Conservation (phyloP, 2,113 vertebrate species). For the Poeciliopsis turrubarensis region DNA sequence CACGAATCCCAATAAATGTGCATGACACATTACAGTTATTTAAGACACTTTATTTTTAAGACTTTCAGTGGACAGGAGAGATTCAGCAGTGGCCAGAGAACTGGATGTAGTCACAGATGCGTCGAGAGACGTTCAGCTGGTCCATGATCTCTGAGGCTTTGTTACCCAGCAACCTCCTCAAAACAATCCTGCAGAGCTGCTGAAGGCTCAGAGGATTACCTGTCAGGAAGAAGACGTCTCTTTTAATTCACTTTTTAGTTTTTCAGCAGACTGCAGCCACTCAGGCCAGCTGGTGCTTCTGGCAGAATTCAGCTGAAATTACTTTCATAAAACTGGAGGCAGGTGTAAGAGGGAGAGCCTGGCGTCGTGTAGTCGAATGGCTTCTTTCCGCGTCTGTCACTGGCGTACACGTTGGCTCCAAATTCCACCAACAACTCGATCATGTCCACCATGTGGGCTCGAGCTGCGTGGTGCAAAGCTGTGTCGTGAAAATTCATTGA, state of each 20-base stretch:
- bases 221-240: slow-evolving; percentile 40
- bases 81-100: slow-evolving; percentile 56
- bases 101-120: slow-evolving; percentile 83
- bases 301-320: slow-evolving; percentile 18
- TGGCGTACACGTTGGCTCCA: slow-evolving; percentile 84
- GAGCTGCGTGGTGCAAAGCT: slow-evolving; percentile 88
- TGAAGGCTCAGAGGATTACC: slow-evolving; percentile 86
- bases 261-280: background rate
- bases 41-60: background rate
- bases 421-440: slow-evolving; percentile 89
- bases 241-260: background rate
- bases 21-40: background rate
- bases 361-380: slow-evolving; percentile 83
- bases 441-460: slow-evolving; percentile 80
- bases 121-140: slow-evolving; percentile 80
- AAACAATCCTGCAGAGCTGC: slow-evolving; percentile 86
- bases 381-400: slow-evolving; percentile 85
- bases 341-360: slow-evolving; percentile 75
- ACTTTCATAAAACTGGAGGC: slow-evolving; percentile 87
- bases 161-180: slow-evolving; percentile 80
- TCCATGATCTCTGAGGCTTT: slow-evolving; percentile 77
- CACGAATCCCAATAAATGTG: no score
- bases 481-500: slow-evolving; percentile 90
- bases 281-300: no score
- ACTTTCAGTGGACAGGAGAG: background rate